Conservation (phyloP, 2,888 invertebrate genomes). For the Sinopyrophorus schimmeli region DNA sequence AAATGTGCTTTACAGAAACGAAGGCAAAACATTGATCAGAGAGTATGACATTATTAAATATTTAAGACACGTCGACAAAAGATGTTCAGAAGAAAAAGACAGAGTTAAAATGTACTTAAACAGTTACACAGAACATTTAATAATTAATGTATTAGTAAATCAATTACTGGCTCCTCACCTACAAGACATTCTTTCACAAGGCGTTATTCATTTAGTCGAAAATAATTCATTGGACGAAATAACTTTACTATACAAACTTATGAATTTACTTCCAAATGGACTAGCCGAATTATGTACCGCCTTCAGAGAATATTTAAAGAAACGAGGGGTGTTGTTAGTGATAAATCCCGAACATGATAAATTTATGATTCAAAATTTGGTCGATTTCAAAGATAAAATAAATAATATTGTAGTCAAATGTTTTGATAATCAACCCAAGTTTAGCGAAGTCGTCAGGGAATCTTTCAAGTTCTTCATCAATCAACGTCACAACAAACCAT, state of each 20-base stretch:
- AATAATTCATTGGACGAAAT: conserved; percentile 84
- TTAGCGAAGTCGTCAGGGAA: conserved; percentile 87
- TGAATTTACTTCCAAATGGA: conserved; percentile 85
- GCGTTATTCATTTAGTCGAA: conserved; percentile 83
- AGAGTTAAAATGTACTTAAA: conserved; percentile 87
- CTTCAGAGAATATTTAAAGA: conserved; percentile 92
- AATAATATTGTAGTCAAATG: conserved; percentile 86
- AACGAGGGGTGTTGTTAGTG: conserved; percentile 89
- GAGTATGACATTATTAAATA: conserved; percentile 81
- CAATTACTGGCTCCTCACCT: conserved; percentile 89
- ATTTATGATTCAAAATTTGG: conserved; percentile 86
- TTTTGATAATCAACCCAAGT: conserved; percentile 89
- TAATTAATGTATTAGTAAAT: conserved; percentile 85
- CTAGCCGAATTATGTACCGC: conserved; percentile 79
- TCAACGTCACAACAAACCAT: conserved; percentile 93
- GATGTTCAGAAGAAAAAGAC: conserved; percentile 88
- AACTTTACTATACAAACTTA: conserved; percentile 81
- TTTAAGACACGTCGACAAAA: conserved; percentile 80
- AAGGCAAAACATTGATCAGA: conserved; percentile 85
- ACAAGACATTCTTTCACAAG: conserved; percentile 82
- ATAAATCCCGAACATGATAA: conserved; percentile 96
- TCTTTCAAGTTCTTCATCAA: conserved; percentile 97
- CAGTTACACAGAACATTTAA: conserved; percentile 80
- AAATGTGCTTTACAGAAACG: conserved; percentile 84
- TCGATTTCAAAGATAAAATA: conserved; percentile 95